Percentiles rank a stretch among this genome's conserved stretches.
phyloP scores from a whole-genome alignment of 2,797 vertebrate genomes.

The Cygnus olor region DNA sequence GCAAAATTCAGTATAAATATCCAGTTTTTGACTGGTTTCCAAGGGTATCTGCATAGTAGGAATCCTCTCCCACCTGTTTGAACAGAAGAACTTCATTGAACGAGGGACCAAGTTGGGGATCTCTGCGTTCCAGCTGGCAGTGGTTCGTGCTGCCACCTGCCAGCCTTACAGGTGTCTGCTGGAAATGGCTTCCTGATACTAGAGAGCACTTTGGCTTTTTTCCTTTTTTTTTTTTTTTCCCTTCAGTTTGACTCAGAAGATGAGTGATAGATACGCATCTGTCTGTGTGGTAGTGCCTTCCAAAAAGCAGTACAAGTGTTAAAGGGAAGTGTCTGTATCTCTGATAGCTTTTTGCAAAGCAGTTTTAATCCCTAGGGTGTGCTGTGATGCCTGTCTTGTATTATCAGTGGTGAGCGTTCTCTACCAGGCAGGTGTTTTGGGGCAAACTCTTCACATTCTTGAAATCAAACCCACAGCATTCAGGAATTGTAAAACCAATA shows the following conservation, averaged over 20 bases:
- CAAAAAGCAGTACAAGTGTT: not conserved
- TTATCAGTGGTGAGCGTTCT: not conserved
- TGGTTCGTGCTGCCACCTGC: not conserved
- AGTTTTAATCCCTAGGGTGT: not conserved
- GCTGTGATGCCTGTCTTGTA: not conserved
- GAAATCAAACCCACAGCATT: not conserved
- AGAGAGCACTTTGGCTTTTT: not conserved
- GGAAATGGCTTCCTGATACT: not conserved
- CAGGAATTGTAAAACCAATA: conserved; percentile 2
- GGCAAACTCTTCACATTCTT: not conserved
- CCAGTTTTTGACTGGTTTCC: not conserved
- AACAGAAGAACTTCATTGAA: not conserved
- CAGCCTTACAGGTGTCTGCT: not conserved
- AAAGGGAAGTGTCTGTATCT: not conserved
- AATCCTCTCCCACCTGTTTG: not conserved
- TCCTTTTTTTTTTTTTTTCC: not conserved
- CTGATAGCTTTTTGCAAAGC: not conserved
- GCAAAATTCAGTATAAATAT: not conserved
- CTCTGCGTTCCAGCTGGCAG: not conserved
- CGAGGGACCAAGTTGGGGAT: not conserved
- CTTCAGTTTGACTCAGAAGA: not conserved
- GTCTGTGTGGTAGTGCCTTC: not conserved
- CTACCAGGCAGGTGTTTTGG: not conserved
- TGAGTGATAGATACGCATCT: not conserved
- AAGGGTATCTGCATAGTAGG: not conserved